These are phyloP conservation scores for Procavia capensis DNA, from an alignment of 2,113 vertebrate species.

Conservation along the genomic window DNA sequence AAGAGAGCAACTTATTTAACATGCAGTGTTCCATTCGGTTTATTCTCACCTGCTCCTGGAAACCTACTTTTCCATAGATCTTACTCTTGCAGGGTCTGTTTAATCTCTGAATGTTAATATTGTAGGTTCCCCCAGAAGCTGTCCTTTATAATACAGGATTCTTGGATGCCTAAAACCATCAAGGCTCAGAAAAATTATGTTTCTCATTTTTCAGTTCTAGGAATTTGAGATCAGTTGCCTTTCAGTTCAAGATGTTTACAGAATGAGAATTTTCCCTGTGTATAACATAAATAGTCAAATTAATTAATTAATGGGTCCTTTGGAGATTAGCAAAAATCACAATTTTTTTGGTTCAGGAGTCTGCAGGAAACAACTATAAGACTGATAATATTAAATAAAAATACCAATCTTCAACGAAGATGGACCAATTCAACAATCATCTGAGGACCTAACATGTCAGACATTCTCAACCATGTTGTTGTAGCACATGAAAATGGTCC, in stretches of 20 bases:
- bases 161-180: background rate
- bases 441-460: background rate
- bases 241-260: background rate
- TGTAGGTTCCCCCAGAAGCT: background rate
- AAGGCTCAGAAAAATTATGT: background rate
- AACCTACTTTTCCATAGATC: background rate
- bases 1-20: background rate
- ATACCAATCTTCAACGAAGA: no score
- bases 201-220: slow-evolving; percentile 13
- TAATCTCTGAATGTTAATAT: background rate
- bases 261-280: slow-evolving; percentile 9
- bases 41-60: background rate
- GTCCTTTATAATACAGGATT: background rate
- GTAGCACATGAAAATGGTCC: background rate
- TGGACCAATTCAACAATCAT: background rate
- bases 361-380: slow-evolving; percentile 21
- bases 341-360: background rate
- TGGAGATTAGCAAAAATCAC: background rate
- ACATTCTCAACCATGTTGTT: background rate
- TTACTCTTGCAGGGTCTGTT: background rate
- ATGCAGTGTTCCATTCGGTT: background rate
- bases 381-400: background rate
- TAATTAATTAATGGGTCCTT: background rate
- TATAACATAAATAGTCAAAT: background rate
- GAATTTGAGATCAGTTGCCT: background rate